phyloP scores from a whole-genome alignment of 2,888 invertebrate genomes.

The Odontothrips loti region DNA sequence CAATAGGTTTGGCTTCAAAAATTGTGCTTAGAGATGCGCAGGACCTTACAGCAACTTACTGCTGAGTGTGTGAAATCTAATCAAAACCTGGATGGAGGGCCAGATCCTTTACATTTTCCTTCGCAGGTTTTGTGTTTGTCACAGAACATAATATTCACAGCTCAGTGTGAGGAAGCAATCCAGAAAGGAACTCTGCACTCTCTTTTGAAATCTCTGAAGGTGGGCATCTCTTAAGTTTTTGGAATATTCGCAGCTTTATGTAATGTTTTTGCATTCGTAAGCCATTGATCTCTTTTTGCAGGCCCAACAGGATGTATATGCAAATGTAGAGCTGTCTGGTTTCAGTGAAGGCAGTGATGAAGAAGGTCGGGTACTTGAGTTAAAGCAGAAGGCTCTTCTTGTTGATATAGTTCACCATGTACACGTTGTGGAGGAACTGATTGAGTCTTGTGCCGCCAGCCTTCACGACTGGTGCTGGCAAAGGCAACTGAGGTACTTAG shows the following conservation, averaged over 20 bases:
- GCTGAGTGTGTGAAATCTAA: constrained; percentile 54
- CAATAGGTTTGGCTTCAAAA: constrained; percentile 69
- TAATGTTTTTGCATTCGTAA: neutral
- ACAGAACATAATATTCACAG: constrained; percentile 80
- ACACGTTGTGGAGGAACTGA: constrained; percentile 71
- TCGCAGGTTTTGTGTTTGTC: constrained; percentile 80
- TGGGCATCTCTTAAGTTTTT: constrained; percentile 36
- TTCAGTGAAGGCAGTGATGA: constrained; percentile 50
- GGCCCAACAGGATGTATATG: constrained; percentile 52
- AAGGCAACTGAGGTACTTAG: constrained; percentile 75
- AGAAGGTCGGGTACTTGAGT: constrained; percentile 60
- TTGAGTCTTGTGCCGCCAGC: constrained; percentile 62
- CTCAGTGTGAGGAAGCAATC: constrained; percentile 77
- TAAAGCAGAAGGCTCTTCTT: constrained; percentile 88
- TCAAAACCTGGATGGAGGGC: constrained; percentile 46
- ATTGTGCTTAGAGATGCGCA: constrained; percentile 77
- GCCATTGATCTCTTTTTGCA: constrained; percentile 41
- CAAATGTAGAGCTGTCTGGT: constrained; percentile 48
- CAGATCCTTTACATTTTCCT: constrained; percentile 62
- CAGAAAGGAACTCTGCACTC: constrained; percentile 57
- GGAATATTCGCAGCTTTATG: neutral
- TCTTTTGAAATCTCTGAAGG: constrained; percentile 51
- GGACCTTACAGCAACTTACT: constrained; percentile 66
- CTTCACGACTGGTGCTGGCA: constrained; percentile 88
- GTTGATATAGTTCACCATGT: constrained; percentile 91